Conservation (phyloP, 2,888 invertebrate genomes). For the Pyrrhosoma nymphula region DNA sequence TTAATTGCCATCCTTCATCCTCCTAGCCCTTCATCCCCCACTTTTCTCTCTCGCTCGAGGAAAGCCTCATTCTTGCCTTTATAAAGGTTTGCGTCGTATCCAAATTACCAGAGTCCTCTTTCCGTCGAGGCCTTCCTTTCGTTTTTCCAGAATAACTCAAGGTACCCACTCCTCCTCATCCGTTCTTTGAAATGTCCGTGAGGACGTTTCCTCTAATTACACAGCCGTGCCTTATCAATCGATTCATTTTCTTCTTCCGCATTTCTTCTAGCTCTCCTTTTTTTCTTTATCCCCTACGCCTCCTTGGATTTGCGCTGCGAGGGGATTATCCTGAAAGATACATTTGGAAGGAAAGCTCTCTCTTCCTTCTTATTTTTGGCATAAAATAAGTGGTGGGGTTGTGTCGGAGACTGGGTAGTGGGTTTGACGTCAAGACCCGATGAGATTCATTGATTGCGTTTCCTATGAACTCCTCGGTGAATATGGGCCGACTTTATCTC, state of each 20-base stretch:
- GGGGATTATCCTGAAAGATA: constrained; percentile 5
- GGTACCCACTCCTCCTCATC: too few species aligned
- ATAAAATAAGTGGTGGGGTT: too few species aligned
- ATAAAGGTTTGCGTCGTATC: neutral
- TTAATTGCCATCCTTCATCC: constrained; percentile 53
- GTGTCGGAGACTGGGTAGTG: too few species aligned
- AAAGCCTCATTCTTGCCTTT: neutral
- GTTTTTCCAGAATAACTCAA: neutral
- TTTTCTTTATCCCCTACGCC: neutral
- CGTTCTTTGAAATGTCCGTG: neutral
- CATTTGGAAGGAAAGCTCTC: neutral
- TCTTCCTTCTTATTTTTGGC: neutral
- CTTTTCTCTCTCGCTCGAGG: neutral
- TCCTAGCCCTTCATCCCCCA: neutral
- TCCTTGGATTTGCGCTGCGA: neutral
- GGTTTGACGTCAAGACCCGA: too few species aligned
- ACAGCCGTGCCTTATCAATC: neutral
- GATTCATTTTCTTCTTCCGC: neutral
- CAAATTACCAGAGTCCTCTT: neutral
- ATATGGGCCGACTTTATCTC: too few species aligned
- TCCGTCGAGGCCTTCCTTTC: neutral
- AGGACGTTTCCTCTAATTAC: constrained; percentile 23
- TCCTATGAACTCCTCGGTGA: too few species aligned
- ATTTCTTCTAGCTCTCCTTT: neutral
- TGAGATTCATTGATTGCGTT: too few species aligned